phyloP scores from a whole-genome alignment of 2,113 vertebrate species.

The Delphinapterus leucas region DNA sequence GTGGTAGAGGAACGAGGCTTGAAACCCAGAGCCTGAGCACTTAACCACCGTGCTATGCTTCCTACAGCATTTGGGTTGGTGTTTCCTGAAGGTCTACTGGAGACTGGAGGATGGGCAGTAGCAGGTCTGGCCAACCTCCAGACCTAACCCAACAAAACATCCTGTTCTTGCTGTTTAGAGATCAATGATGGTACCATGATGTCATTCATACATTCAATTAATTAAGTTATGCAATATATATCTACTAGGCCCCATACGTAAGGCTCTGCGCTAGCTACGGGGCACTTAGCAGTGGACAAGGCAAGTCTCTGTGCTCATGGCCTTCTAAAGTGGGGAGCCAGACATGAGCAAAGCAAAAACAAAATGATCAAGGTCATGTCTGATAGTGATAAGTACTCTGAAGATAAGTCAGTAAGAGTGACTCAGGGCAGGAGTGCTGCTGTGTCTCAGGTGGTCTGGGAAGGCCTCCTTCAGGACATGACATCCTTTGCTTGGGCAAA shows the following conservation, averaged over 20 bases:
- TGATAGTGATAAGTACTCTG: neutral
- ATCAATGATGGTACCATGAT: neutral
- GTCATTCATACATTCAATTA: neutral
- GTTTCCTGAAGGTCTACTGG: neutral
- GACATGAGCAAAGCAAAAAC: neutral
- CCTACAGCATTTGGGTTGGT: neutral
- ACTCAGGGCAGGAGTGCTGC: neutral
- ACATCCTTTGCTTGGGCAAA: neutral
- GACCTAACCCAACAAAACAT: neutral
- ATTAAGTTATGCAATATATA: neutral
- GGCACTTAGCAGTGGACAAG: neutral
- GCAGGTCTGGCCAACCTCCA: neutral
- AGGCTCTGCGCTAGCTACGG: neutral
- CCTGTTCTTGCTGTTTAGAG: neutral
- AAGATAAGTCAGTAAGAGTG: neutral
- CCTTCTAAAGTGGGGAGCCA: neutral
- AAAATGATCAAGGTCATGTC: neutral
- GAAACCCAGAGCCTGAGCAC: neutral
- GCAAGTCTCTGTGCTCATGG: neutral
- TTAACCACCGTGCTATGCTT: accelerated
- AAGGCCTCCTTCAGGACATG: neutral
- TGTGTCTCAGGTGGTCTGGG: neutral
- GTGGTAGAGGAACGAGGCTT: neutral
- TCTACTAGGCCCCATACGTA: neutral
- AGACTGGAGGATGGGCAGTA: neutral